Percentiles rank a stretch among this genome's conserved stretches.
phyloP scores from a whole-genome alignment of 2,797 vertebrate species.

The Numenius phaeopus region DNA sequence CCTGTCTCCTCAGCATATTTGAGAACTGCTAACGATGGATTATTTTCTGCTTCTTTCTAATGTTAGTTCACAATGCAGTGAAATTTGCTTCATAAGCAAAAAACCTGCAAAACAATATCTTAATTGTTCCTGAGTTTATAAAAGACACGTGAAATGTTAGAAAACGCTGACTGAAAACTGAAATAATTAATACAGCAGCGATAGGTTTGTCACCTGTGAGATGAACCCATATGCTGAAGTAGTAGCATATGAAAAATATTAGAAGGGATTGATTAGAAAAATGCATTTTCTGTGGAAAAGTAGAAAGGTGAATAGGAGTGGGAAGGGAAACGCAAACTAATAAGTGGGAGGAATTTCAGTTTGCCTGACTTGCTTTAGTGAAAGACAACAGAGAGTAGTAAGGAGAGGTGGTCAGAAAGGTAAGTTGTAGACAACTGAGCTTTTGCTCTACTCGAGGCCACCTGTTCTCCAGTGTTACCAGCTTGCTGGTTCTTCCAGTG shows the following conservation, averaged over 20 bases:
- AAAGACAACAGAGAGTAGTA: fast-evolving
- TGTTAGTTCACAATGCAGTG: neutral
- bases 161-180: neutral
- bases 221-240: neutral
- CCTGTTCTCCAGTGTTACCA: neutral
- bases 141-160: neutral
- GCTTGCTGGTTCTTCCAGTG: neutral
- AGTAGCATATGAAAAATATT: neutral
- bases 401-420: neutral
- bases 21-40: neutral
- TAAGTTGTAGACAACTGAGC: neutral
- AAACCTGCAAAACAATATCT: neutral
- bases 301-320: neutral
- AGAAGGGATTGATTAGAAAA: neutral
- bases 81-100: neutral
- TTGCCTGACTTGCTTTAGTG: neutral
- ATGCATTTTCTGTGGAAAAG: neutral
- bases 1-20: neutral
- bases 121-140: neutral
- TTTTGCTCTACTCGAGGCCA: neutral
- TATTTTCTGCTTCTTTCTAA: neutral
- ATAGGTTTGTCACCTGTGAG: neutral
- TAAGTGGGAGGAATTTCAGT: neutral
- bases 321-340: neutral
- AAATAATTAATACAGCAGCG: neutral